phyloP scores from a whole-genome alignment of 2,888 invertebrate species.

The Stenodera caucasica region DNA sequence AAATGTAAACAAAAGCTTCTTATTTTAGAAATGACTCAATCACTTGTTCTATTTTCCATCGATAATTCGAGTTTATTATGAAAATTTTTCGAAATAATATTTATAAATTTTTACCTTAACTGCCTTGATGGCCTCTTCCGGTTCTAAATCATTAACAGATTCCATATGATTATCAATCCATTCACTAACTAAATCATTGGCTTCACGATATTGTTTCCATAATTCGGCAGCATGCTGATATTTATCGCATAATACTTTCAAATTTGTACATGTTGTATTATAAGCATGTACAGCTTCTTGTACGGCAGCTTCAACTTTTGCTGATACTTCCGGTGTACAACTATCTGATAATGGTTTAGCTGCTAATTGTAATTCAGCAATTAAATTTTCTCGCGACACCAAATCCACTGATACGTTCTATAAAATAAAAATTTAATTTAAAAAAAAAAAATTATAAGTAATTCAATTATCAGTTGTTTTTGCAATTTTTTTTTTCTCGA shows the following conservation, averaged over 20 bases:
- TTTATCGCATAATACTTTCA: conserved; percentile 72
- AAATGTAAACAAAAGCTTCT: not conserved
- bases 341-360: conserved; percentile 73
- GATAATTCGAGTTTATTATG: no score
- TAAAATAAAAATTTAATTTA: conserved; percentile 29
- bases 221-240: conserved; percentile 81
- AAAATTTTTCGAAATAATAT: not conserved
- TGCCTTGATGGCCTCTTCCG: conserved; percentile 70
- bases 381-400: conserved; percentile 71
- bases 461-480: not conserved
- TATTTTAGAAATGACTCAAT: not conserved
- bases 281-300: conserved; percentile 79
- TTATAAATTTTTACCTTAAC: conserved; percentile 63
- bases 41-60: not conserved
- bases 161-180: conserved; percentile 79
- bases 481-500: not conserved
- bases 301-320: conserved; percentile 73
- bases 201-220: conserved; percentile 80
- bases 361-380: conserved; percentile 70
- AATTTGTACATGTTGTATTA: conserved; percentile 76
- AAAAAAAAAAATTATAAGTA: not conserved
- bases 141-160: conserved; percentile 69
- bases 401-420: conserved; percentile 79
- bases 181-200: conserved; percentile 73
- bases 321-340: conserved; percentile 71